Base-by-base conservation (phyloP, 2,888 invertebrate genomes). In the Ametastegia equiseti region DNA sequence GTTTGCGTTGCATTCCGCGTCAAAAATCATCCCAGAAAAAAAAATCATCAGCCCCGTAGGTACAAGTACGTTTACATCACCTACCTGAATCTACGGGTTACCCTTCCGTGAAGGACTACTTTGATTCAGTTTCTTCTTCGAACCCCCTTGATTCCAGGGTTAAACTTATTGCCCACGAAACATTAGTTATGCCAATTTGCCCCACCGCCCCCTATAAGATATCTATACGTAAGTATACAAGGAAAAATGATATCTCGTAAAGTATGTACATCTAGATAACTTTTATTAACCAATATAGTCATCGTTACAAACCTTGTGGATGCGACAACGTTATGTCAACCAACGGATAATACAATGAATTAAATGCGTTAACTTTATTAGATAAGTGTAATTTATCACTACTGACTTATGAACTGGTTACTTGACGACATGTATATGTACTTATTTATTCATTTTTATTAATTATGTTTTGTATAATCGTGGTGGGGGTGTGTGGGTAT, bases 271-370 rank as follows among this genome's bases (percentile, higher is more conserved):
- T 91, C 91, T 91, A 91, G 91, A 91, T 91, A 91, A 91, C 91
- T 91, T 91, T 91, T 91, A 91, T 91, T 90, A 91, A 91, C 90
- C 91, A 91, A 91, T 91, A 88, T 90, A 89, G 89, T 90, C 88
- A 91, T 91, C 88, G 89, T 90, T 91, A 90, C 89, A 91, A 91
- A 92, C 89, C 88, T 90, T 87, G 88, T 87, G 90, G 87, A 87
- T 87, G 86, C 87, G 87, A 88, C 88, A 87, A 87, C 86, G 86
- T 87, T 39, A 50, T 87, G 87, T 86, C 90, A 87, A 86, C 87
- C 85, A 89, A 91, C 88, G 88, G 89, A 87, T 23, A 19, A 23
- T 91, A 91, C 89, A 91, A 90, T 91, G 88, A 88, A 60, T 60
- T 15, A 30, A 90, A 90, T 87, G 88, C 89, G 36, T 78, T 80